Conservation (phyloP, 1,140 invertebrate genomes). For the Medauroidea extradentata region DNA sequence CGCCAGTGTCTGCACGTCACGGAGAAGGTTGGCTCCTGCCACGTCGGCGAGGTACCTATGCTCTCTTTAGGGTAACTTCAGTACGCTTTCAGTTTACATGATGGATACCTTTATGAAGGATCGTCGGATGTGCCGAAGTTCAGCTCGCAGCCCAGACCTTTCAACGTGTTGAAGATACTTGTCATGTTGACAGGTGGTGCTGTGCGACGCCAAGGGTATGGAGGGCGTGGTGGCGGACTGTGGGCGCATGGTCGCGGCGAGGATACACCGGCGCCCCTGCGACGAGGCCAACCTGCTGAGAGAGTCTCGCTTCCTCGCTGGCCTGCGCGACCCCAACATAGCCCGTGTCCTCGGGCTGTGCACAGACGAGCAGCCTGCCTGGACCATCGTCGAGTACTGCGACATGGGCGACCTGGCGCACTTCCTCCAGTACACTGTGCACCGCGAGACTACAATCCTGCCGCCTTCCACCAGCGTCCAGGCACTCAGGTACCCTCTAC, state of each 20-base stretch:
- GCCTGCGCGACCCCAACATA: slow-evolving; percentile 68
- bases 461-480: slow-evolving; percentile 42
- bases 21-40: slow-evolving; percentile 67
- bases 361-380: slow-evolving; percentile 55
- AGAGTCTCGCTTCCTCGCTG: slow-evolving; percentile 57
- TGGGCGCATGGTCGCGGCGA: slow-evolving; percentile 48
- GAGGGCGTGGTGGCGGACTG: slow-evolving; percentile 43
- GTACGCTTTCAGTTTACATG: too few relatives aligned
- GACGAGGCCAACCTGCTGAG: neutral
- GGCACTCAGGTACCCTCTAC: slow-evolving; percentile 46
- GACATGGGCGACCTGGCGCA: slow-evolving; percentile 76
- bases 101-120: too few relatives aligned
- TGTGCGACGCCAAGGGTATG: slow-evolving; percentile 51
- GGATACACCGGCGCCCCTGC: slow-evolving; percentile 16
- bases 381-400: slow-evolving; percentile 72
- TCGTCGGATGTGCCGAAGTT: too few relatives aligned
- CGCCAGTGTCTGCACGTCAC: slow-evolving; percentile 61
- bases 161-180: too few relatives aligned
- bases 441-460: slow-evolving; percentile 37
- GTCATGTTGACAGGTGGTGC: slow-evolving; percentile 44
- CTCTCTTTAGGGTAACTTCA: too few relatives aligned
- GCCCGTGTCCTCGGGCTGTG: slow-evolving; percentile 69
- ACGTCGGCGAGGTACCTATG: slow-evolving; percentile 63
- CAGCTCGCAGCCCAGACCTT: too few relatives aligned
- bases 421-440: slow-evolving; percentile 56